Base-by-base conservation (phyloP, 2,888 invertebrate species). In the Byasa hedistus region DNA sequence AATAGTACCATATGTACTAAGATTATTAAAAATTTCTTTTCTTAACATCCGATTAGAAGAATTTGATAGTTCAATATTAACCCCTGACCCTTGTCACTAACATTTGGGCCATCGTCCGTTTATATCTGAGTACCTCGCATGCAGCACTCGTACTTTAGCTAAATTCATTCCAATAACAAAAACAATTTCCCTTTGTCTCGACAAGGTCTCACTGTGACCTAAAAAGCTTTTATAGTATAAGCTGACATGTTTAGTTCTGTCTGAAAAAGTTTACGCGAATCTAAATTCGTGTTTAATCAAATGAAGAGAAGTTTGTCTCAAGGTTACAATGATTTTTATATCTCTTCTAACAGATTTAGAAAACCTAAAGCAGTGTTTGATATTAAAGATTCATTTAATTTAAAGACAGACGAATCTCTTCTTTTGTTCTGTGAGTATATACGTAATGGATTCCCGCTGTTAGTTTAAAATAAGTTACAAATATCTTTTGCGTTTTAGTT, bases 141-240 rank as follows among this genome's bases (percentile, higher is more conserved):
- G 57, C 57, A 51, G 19, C 57, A 32, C 64, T 57, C 36, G 64
- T 52, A 19, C 48, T 36, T 22, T n/a, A 64, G 57, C 51, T 52
- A 63, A 63, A 63, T 63, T 32, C 51, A 64, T 64, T 64, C 64
- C 23, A 36, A 52, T 64, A 57, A 52, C 48, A 64, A 52, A 52
- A 36, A 57, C 51, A 57, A 64, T 64, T 51, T 57, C 64, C 63
- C 63, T 63, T 57, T 57, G 57, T 24, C 57, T 48, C 36, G 48
- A 52, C 64, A 57, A 64, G 64, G 57, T 64, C 57, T 51, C 52
- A n/a, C 56, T 57, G 57, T 64, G 52, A 64, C 64, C 64, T 64
- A 36, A 57, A 63, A 64, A 64, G 23, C 52, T 51, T 57, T 56
- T 24, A 44, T 59, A 59, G 48, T 61, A 55, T 24, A 55, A 61